Percentiles rank a stretch among this genome's conserved stretches.
Conservation (phyloP, 2,797 vertebrate genomes). For the Yasuhikotakia modesta region DNA sequence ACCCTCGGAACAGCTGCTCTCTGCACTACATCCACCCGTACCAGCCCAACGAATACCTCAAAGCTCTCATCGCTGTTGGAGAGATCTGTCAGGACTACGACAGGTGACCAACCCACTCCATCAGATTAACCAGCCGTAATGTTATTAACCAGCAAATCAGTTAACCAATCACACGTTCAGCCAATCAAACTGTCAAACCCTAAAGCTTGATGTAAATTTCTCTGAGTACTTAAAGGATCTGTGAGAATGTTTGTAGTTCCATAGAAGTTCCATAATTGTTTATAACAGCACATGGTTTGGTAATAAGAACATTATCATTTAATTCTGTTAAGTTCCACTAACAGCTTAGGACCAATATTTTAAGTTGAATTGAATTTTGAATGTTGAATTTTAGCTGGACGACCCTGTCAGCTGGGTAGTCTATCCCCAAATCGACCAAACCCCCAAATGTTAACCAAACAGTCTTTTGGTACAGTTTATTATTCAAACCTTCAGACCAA, state of each 20-base stretch:
- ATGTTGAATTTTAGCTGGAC: no score
- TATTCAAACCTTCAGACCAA: conserved; percentile 25
- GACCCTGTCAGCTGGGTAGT: background rate
- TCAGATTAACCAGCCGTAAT: background rate
- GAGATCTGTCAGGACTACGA: conserved; percentile 99
- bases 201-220: no score
- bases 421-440: background rate
- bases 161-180: conserved; percentile 4
- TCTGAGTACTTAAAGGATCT: background rate
- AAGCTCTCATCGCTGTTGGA: conserved; percentile 95
- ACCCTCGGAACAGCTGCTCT: conserved; percentile 97
- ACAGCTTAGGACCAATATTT: no score
- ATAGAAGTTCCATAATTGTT: no score
- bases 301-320: no score
- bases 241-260: no score
- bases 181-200: background rate
- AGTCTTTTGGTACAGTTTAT: conserved; percentile 3
- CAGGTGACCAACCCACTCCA: conserved; percentile 76
- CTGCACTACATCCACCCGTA: conserved; percentile 99
- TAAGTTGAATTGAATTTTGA: no score
- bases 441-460: conserved; percentile 15
- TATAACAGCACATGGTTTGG: no score
- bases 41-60: conserved; percentile 98
- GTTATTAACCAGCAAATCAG: conserved; percentile 2
- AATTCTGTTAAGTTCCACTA: no score